Base-by-base conservation (phyloP, 1,140 invertebrate species). In the Drosophila hydei region DNA sequence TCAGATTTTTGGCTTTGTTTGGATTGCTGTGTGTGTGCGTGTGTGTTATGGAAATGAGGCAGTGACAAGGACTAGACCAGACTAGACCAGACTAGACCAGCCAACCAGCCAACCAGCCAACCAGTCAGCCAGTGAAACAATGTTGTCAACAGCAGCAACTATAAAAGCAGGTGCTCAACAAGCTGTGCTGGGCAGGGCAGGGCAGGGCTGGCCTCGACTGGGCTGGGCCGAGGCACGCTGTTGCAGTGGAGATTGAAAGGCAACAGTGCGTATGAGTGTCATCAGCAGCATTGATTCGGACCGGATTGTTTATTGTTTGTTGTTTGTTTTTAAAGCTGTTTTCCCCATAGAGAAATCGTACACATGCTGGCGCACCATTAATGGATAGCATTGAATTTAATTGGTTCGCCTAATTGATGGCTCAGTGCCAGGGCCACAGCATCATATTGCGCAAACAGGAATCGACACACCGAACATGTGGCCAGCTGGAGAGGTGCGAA, bases 231-330 rank as follows among this genome's bases (percentile, higher is more conserved):
- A 21, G 5, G 23, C 11, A n/a, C 43, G 3, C 40, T 18, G 21
- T 11, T 11, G 72, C 47, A 30, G 69, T 42, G 52, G 33, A 64
- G 52, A 76, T 79, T 79, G 71, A 73, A 71, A 77, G 83, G 83
- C 83, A 88, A 88, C 83, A 88, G 83, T 89, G 83, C 83, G 83
- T 88, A 88, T 88, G 83, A 88, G 84, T 88, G 83, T 87, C 75
- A 88, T 83, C 83, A 83, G 52, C 68, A 64, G 77, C 68, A 52
- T 78, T 87, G 80, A 84, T 77, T 87, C 60, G 79, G 65, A 62
- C 43, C 19, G 43, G 43, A 23, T 19, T 21, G 43, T 21, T 40
- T 16, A n/a, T 80, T 67, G 74, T 50, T 21, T 54, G 56, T 43
- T n/a, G 30, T 23, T 47, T 42, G 38, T 16, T 16, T 21, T 52